Evolutionary conservation across 2,113 vertebrate species (phyloP).

Genomic region (Malaclemys terrapin): DNA sequence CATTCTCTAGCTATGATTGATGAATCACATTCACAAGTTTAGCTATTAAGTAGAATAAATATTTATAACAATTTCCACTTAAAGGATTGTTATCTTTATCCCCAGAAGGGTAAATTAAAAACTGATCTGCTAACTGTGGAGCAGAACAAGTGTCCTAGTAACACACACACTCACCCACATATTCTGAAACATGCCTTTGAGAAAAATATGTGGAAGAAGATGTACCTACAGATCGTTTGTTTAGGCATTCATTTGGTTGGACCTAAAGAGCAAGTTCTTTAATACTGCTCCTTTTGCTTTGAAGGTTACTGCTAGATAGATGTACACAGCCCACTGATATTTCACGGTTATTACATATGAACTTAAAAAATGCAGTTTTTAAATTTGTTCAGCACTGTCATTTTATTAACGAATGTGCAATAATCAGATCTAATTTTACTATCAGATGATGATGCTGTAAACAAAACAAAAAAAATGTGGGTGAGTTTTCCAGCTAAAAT

Average conservation of each 20-base stretch:
- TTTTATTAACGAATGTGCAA: background rate
- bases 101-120: constrained; percentile 77
- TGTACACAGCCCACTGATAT: background rate
- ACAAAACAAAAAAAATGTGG: background rate
- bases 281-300: background rate
- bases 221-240: background rate
- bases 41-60: constrained; percentile 84
- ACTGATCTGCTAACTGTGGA: constrained; percentile 47
- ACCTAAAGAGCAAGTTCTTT: background rate
- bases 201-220: background rate
- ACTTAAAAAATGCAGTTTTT: background rate
- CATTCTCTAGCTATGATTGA: constrained; percentile 84
- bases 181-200: background rate
- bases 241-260: background rate
- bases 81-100: constrained; percentile 78
- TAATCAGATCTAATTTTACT: background rate
- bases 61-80: constrained; percentile 84
- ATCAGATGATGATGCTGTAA: background rate
- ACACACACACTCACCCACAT: background rate
- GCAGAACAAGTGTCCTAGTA: background rate
- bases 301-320: background rate
- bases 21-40: constrained; percentile 78
- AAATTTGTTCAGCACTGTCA: background rate
- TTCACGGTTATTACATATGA: background rate
- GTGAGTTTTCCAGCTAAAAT: background rate